Base-by-base conservation (phyloP, 2,888 invertebrate species). In the Xestobium rufovillosum region DNA sequence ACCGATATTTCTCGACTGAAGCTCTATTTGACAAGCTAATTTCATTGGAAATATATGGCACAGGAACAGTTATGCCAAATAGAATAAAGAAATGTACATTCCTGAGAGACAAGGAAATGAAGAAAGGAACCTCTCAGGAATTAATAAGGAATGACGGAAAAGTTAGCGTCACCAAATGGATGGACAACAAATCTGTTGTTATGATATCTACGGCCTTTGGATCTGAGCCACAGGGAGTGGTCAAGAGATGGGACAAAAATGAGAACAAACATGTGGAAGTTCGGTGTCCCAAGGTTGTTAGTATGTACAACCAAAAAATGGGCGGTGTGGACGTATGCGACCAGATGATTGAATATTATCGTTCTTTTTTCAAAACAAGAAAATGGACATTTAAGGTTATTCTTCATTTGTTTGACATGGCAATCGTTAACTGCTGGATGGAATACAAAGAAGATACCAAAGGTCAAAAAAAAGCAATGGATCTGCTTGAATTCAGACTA, bases 371-470 rank as follows among this genome's bases (percentile, higher is more conserved):
- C 19, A 51, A 52, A 44, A 52, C 50, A 4, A 43, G 44, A n/a
- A 61, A 58, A 36, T 56, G 56, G 51, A 47, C 56, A 2, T 16
- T 60, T 1, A 53, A 55, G 32, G 41, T 56, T 1, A 51, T 58
- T 26, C 11, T 44, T n/a, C n/a, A 47, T 40, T 47, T 50, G 8
- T 30, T 50, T 30, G 45, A 49, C 30, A 16, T 45, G 4, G 33
- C 45, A 34, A 31, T 42, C 37, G 43, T 47, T 31, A 45, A 55
- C 29, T 39, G 43, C 10, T 53, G 51, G 53, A 36, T 50, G 16
- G 43, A 47, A 19, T 53, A 55, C 39, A 31, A 39, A 29, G 33
- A 30, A 10, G 44, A 41, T n/a, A n/a, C n/a, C n/a, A n/a, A n/a
- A n/a, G n/a, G n/a, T n/a, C n/a, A n/a, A n/a, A n/a, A n/a, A n/a